phyloP scores from a whole-genome alignment of 2,113 vertebrate genomes.

The Jacana jacana region DNA sequence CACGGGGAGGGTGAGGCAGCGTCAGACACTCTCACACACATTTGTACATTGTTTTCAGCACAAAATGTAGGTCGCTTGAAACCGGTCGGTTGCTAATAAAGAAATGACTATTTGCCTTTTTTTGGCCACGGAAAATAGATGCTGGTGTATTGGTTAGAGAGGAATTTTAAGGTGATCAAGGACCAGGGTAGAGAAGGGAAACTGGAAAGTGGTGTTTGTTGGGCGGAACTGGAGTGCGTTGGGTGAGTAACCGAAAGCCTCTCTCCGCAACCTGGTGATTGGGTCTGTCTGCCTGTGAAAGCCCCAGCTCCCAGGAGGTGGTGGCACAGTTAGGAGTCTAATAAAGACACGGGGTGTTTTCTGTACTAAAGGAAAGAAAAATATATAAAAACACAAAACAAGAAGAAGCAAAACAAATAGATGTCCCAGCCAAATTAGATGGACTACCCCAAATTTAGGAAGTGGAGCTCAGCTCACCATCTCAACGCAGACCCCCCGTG shows the following conservation, averaged over 20 bases:
- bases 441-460: neutral
- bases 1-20: neutral
- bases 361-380: neutral
- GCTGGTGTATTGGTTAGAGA: neutral
- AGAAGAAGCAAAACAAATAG: neutral
- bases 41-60: neutral
- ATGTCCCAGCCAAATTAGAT: too few relatives aligned
- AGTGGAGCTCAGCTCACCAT: too few relatives aligned
- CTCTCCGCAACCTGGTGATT: neutral
- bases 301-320: neutral
- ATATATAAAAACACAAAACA: too few relatives aligned
- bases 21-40: neutral
- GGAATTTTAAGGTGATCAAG: neutral
- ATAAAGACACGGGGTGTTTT: neutral
- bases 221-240: neutral
- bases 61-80: neutral
- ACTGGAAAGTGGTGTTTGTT: neutral
- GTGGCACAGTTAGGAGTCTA: neutral
- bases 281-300: neutral
- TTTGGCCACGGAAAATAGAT: neutral
- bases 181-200: neutral
- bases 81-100: neutral
- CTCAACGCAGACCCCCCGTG: fast-evolving
- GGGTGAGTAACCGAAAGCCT: neutral
- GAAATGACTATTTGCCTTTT: fast-evolving